Conservation (phyloP, 2,888 invertebrate genomes). For the Andrena trimmerana region DNA sequence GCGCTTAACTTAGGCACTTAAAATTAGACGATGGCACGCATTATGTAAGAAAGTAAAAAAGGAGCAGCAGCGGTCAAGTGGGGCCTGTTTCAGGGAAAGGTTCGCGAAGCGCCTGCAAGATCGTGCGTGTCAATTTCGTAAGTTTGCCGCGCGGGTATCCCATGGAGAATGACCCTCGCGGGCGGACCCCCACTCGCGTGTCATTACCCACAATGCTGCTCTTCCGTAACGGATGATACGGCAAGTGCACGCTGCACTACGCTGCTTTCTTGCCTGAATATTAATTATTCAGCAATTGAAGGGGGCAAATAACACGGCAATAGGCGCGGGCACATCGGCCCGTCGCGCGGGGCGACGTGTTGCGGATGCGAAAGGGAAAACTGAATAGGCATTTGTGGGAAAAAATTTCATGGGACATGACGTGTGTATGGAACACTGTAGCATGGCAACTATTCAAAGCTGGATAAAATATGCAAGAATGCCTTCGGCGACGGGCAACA, state of each 20-base stretch:
- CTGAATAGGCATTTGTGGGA: too few relatives aligned
- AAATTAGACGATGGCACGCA: neutral
- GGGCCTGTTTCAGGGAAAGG: too few relatives aligned
- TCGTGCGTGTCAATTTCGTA: constrained; percentile 22
- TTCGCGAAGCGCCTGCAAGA: neutral
- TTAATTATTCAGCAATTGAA: constrained; percentile 62
- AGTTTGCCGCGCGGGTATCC: constrained; percentile 41
- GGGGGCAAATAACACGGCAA: constrained; percentile 31
- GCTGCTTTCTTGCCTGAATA: constrained; percentile 50
- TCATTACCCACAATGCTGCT: constrained; percentile 69
- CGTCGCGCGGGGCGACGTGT: constrained; percentile 7
- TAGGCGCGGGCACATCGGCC: constrained; percentile 9
- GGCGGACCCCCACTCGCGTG: constrained; percentile 34
- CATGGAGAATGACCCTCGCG: constrained; percentile 51
- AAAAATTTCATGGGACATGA: neutral
- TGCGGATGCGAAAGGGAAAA: constrained; percentile 34
- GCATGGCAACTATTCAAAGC: constrained; percentile 16
- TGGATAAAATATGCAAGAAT: constrained; percentile 1
- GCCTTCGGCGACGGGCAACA: too few relatives aligned
- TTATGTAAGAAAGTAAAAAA: neutral
- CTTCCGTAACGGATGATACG: constrained; percentile 63
- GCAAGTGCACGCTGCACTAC: constrained; percentile 60
- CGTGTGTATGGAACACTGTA: constrained; percentile 25
- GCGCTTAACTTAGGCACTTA: neutral
- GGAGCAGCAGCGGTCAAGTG: neutral